A percentile compares a stretch with the other conserved stretches of the same genome.
Evolutionary conservation across 2,113 vertebrate species (phyloP).

Genomic region (Isurus oxyrinchus): DNA sequence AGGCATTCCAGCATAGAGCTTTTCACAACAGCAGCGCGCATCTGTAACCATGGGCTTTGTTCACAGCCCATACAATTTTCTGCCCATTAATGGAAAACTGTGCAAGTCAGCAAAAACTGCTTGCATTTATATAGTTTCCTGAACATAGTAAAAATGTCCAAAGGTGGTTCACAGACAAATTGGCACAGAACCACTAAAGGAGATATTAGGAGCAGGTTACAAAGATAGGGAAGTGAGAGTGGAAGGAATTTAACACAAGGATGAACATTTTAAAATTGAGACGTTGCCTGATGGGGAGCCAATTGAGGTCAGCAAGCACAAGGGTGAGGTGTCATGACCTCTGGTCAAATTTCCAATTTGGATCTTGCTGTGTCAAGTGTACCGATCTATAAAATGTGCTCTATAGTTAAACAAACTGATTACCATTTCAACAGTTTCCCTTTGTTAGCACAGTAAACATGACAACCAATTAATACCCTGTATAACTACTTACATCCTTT

Average conservation of each 20-base stretch:
- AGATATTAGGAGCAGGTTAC: not conserved
- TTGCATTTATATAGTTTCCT: not conserved
- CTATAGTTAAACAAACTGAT: not conserved
- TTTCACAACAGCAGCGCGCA: not conserved
- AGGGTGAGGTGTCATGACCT: not conserved
- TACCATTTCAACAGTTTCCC: not conserved
- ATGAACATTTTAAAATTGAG: not conserved
- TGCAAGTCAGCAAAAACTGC: not conserved
- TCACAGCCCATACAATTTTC: not conserved
- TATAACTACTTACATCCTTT: slow-evolving; percentile 66
- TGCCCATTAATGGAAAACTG: not conserved
- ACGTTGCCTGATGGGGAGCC: not conserved
- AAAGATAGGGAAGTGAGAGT: not conserved
- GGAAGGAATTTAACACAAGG: not conserved
- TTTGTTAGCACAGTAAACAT: not conserved
- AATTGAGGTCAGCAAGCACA: not conserved
- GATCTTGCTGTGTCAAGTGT: not conserved
- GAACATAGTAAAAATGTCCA: not conserved
- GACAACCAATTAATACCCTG: not conserved
- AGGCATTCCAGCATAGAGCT: not conserved
- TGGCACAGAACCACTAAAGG: not conserved
- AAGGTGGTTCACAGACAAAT: not conserved
- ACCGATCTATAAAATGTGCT: not conserved
- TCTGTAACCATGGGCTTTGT: not conserved
- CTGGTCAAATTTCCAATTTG: not conserved